Evolutionary conservation across 2,797 vertebrate genomes (phyloP), one percentile per base, ranked within the genome.

Genomic region (Scomberomorus guttatus): DNA sequence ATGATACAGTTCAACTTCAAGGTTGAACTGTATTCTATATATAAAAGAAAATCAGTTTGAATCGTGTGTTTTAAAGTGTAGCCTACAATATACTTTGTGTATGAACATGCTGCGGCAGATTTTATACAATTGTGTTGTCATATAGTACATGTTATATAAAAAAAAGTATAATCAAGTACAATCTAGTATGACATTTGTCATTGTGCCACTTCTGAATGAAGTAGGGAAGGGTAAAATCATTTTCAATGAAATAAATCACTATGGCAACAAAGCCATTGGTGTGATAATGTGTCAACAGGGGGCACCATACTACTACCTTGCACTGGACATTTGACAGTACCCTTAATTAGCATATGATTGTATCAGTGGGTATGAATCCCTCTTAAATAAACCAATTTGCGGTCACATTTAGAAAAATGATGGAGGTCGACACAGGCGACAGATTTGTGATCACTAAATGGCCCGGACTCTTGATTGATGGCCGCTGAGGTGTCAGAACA

Each of bases 401-500:
- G 66, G 59, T 70, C 58, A 20, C 34, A 24, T 39, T 81, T 63
- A 46, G 46, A 50, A 65, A 80, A 72, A 70, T 62, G 57, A 87
- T 72, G 63, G 67, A 77, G 80, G 61, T 70, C 11, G 60, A 66
- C 44, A 18, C 54, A 29, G 79, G 58, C 2, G 79, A 72, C 75
- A 59, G 73, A 84, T 82, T 57, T 85, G 67, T 59, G 77, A 85
- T 84, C 32, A 54, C 27, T 59, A 75, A 87, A 83, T 32, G 77
- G 22, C 48, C 74, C 34, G 0, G 34, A 52, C 37, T 55, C 29
- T 55, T 90, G 85, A 92, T 81, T 82, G 87, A 93, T 90, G 79
- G 77, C 27, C 1, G 37, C 64, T 14, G 51, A 76, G 67, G 63
- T 44, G 86, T 85, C 75, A 70, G 60, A 71, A 50, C n/a, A 7